Evolutionary conservation across 2,888 invertebrate genomes (phyloP), one percentile per base, ranked within the genome.

Genomic region (Athetis lepigone): DNA sequence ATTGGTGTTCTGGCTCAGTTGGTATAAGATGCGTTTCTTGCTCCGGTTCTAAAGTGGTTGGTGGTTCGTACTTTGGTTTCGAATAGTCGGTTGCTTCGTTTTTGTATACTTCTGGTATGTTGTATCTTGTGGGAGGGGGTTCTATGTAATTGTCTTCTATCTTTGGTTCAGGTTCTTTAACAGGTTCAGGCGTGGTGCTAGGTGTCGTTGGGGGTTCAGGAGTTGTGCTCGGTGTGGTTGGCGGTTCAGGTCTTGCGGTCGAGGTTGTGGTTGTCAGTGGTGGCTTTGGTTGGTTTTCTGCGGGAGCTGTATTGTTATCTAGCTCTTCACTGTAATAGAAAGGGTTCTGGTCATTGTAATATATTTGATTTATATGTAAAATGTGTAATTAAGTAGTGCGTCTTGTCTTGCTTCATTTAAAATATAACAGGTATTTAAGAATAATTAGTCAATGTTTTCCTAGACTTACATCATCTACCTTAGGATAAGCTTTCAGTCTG

Each of bases 301-400:
- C 55, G 18, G 68, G 29, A 11, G 63, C 51, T 13, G 80, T 80
- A 11, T 61, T 52, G 6, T 81, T 83, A 0, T 80, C 69, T 18
- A 82, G 77, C 66, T 90, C 92, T 76, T 93, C 93, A 0, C 91
- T 90, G 73, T 67, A 87, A 87, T 61, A 19, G 13, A 25, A 43
- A 21, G 7, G 1, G 0, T 19, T 29, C 19, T 19, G 4, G 11
- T 27, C 9, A 21, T 5, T 36, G 4, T 25, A 6, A 1, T 21
- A n/a, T n/a, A n/a, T n/a, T n/a, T n/a, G n/a, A n/a, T n/a, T 29
- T 29, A 3, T 29, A 11, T 11, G 29, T 5, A n/a, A n/a, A n/a
- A n/a, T n/a, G n/a, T n/a, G n/a, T n/a, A n/a, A n/a, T n/a, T n/a
- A n/a, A n/a, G n/a, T n/a, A n/a, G n/a, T n/a, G n/a, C n/a, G n/a